Evolutionary conservation across 2,113 vertebrate species (phyloP), one percentile per base, ranked within the genome.

Genomic region (Bubo blakistoni): DNA sequence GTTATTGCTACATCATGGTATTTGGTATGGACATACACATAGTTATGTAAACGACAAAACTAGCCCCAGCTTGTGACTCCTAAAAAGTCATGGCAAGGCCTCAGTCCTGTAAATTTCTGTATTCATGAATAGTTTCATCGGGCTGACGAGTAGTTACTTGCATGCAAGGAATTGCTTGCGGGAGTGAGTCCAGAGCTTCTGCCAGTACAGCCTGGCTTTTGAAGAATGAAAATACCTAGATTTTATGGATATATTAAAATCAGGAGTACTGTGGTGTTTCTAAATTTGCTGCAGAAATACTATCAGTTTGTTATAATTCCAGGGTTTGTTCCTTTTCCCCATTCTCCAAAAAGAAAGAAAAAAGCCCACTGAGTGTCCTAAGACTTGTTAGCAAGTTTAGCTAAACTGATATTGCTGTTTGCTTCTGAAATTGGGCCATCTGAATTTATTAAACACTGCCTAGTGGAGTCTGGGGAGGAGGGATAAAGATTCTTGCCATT

Each of bases 401-500:
- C 72, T 86, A 17, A 58, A 78, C 26, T 47, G 51, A 16, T 3
- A 0, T 46, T 88, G n/a, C 65, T 36, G 10, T 71, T 84, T 49
- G 40, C 44, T 83, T 78, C 78, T 92, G 79, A 83, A 88, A 65
- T 81, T 2, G 4, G 52, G 66, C 69, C n/a, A 25, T 87, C 51
- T 69, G 92, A 90, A 46, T 71, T 61, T 66, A 59, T 59, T 62
- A 72, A 94, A 92, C 65, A 16, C 92, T 81, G 95, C 83, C 91
- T 81, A 22, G 54, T 86, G 84, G 78, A 93, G 89, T 96, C 30
- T 76, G 93, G 89, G 96, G 94, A 91, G 88, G 83, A 92, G 95
- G 97, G 95, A 97, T 96, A 97, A 96, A 97, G 78, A 94, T 96
- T 95, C 94, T 30, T 95, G 93, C 94, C 95, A 95, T 98, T 98